Evolutionary conservation across 2,113 vertebrate species (phyloP).

Genomic region (Glaucomys volans): DNA sequence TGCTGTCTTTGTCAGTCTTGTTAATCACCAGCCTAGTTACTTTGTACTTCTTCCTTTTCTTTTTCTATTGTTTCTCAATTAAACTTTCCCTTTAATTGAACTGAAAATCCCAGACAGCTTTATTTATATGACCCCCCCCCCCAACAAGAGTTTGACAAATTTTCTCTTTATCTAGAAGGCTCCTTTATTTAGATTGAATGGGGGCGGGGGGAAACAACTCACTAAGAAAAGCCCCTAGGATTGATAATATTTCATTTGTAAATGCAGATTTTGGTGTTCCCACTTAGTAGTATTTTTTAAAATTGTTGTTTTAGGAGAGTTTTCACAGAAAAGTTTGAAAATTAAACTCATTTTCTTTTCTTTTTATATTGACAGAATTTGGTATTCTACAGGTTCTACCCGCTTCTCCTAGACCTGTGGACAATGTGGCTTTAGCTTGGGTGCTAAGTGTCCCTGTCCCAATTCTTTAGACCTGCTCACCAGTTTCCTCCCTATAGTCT

Average conservation of each 20-base stretch:
- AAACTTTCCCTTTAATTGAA: not conserved
- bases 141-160: not conserved
- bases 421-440: not conserved
- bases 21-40: not conserved
- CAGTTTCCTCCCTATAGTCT: not conserved
- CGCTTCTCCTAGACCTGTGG: not conserved
- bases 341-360: not conserved
- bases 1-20: not conserved
- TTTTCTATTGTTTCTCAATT: not conserved
- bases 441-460: not conserved
- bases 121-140: not conserved
- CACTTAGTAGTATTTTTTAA: not conserved
- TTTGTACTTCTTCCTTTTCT: not conserved
- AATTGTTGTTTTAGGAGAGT: not conserved
- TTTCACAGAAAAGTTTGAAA: not conserved
- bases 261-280: not conserved
- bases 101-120: not conserved
- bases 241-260: not conserved
- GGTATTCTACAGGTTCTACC: not conserved
- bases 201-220: not conserved
- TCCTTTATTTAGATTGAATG: not conserved
- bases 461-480: not conserved
- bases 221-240: not conserved
- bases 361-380: not conserved
- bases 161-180: not conserved